Evolutionary conservation across 2,797 vertebrate genomes (phyloP).

Genomic region (Acanthis flammea): DNA sequence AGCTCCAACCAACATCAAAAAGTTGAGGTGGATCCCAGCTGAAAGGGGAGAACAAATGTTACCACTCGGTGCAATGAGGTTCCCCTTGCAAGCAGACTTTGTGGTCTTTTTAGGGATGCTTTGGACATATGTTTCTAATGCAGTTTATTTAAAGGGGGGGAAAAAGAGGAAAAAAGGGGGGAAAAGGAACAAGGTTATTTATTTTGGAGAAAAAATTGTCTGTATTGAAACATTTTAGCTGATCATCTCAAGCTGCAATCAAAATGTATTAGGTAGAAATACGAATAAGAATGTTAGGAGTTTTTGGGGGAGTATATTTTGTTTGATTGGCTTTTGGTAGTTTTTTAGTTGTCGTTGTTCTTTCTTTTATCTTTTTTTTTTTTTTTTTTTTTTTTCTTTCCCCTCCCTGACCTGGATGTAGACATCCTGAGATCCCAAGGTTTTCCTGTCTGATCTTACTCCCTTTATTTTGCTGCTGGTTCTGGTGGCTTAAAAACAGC

Average conservation of each 20-base stretch:
- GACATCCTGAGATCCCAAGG: background rate
- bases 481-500: constrained; percentile 74
- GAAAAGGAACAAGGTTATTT: background rate
- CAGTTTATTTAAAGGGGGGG: background rate
- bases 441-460: constrained; percentile 3
- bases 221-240: background rate
- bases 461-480: constrained; percentile 49
- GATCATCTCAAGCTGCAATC: background rate
- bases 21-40: constrained; percentile 27
- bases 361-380: fast-evolving
- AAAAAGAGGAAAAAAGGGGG: fast-evolving
- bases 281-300: background rate
- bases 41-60: constrained; percentile 51
- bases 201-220: background rate
- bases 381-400: fast-evolving
- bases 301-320: background rate
- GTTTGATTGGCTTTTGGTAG: background rate
- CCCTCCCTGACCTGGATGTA: background rate
- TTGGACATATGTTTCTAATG: background rate
- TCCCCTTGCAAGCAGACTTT: background rate
- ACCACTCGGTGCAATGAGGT: background rate
- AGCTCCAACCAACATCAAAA: constrained; percentile 20
- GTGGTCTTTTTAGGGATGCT: background rate
- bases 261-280: background rate
- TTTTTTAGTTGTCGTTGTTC: too few species aligned